Evolutionary conservation across 2,113 vertebrate species (phyloP).

Genomic region (Lepisosteus osseus): DNA sequence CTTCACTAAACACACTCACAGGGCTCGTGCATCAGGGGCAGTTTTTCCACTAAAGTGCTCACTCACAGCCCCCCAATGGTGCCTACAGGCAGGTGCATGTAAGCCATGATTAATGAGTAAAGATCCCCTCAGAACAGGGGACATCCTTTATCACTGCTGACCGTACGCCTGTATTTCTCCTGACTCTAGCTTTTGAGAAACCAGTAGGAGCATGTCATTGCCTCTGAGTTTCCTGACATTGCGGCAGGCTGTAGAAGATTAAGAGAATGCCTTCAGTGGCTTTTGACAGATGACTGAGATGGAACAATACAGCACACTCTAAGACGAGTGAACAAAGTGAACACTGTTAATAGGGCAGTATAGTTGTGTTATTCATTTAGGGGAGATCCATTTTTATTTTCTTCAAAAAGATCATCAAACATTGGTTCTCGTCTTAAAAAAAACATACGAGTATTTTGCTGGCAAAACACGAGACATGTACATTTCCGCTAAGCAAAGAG

Average conservation of each 20-base stretch:
- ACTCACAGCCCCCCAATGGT: not conserved
- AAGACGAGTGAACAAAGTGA: not conserved
- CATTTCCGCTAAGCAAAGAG: too few species aligned
- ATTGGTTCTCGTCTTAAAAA: too few species aligned
- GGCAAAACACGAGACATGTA: too few species aligned
- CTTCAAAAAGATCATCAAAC: too few species aligned
- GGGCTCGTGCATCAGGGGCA: too few species aligned
- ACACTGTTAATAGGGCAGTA: not conserved
- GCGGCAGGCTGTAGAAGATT: not conserved
- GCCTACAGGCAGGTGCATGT: not conserved
- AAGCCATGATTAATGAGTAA: not conserved
- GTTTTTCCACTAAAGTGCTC: too few species aligned
- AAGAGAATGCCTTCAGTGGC: not conserved
- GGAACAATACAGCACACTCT: not conserved
- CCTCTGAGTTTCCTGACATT: not conserved
- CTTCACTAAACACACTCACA: too few species aligned
- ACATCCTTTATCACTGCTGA: constrained; percentile 1
- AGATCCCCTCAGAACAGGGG: not conserved
- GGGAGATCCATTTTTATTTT: too few species aligned
- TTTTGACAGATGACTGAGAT: not conserved
- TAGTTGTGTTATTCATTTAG: too few species aligned
- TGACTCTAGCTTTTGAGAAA: not conserved
- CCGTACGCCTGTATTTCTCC: not conserved
- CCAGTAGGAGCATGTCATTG: not conserved
- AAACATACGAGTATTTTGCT: too few species aligned